phyloP scores from a whole-genome alignment of 2,888 invertebrate genomes.

The Yponomeuta cagnagella region DNA sequence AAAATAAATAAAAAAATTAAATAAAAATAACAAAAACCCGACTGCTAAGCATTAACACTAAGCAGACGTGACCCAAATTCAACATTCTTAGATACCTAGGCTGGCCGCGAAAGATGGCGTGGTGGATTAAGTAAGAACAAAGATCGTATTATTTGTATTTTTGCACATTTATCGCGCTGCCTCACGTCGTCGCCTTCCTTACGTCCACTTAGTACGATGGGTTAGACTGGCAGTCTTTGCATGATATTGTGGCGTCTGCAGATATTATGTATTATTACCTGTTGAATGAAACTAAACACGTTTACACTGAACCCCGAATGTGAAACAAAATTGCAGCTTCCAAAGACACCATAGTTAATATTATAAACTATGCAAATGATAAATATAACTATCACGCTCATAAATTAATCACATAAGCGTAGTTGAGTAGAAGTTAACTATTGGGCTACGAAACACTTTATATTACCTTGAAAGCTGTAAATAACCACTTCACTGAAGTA shows the following conservation, averaged over 20 bases:
- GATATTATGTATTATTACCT: not conserved
- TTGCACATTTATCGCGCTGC: not conserved
- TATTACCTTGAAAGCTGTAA: not conserved
- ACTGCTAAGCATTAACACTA: too few species aligned
- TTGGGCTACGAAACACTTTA: not conserved
- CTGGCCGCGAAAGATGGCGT: not conserved
- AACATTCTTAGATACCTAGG: too few species aligned
- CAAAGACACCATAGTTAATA: not conserved
- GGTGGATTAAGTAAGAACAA: not conserved
- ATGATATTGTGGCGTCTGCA: not conserved
- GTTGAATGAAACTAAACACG: not conserved
- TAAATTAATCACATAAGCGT: not conserved
- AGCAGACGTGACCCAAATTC: too few species aligned
- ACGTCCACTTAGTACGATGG: not conserved
- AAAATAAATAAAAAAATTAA: too few species aligned
- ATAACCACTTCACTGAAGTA: not conserved
- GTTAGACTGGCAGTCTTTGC: not conserved
- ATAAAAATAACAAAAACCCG: too few species aligned
- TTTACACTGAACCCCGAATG: not conserved
- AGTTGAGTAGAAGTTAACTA: not conserved
- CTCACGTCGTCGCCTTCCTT: not conserved
- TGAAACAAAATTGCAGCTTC: not conserved
- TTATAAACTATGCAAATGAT: too few species aligned
- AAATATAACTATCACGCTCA: not conserved
- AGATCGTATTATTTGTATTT: not conserved